Conservation (phyloP, 2,888 invertebrate genomes). For the Himalopsyche tibetana region DNA sequence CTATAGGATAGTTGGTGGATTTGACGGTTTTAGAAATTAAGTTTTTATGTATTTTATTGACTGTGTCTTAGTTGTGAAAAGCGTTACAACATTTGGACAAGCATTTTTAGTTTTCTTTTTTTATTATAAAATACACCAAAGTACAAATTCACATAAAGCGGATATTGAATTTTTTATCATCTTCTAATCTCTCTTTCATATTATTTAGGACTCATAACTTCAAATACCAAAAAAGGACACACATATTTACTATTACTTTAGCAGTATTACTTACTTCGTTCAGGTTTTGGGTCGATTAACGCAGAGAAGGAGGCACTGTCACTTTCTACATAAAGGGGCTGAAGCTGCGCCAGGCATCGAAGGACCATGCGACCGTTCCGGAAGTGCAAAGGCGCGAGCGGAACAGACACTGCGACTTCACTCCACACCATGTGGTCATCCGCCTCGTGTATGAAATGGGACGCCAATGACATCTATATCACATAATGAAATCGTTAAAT, state of each 20-base stretch:
- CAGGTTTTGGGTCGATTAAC: conserved; percentile 86
- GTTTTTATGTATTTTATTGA: no score
- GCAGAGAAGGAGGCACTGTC: conserved; percentile 84
- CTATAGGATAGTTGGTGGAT: no score
- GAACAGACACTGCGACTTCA: conserved; percentile 78
- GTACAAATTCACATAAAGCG: no score
- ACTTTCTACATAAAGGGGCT: conserved; percentile 82
- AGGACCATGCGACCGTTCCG: conserved; percentile 81
- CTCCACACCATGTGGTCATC: conserved; percentile 76
- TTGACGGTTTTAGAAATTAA: no score
- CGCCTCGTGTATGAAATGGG: conserved; percentile 73
- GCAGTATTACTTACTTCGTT: conserved; percentile 80
- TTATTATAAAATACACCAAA: no score
- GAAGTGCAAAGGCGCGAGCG: conserved; percentile 78
- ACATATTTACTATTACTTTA: not conserved
- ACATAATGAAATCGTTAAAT: not conserved
- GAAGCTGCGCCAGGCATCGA: conserved; percentile 84
- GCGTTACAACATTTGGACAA: no score
- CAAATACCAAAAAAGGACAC: no score
- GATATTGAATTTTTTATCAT: no score
- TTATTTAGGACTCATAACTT: no score
- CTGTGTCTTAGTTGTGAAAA: no score
- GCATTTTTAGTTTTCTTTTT: no score
- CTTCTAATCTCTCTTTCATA: no score
- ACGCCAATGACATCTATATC: conserved; percentile 73